Evolutionary conservation across 2,797 vertebrate species (phyloP).

Genomic region (Squalus acanthias): DNA sequence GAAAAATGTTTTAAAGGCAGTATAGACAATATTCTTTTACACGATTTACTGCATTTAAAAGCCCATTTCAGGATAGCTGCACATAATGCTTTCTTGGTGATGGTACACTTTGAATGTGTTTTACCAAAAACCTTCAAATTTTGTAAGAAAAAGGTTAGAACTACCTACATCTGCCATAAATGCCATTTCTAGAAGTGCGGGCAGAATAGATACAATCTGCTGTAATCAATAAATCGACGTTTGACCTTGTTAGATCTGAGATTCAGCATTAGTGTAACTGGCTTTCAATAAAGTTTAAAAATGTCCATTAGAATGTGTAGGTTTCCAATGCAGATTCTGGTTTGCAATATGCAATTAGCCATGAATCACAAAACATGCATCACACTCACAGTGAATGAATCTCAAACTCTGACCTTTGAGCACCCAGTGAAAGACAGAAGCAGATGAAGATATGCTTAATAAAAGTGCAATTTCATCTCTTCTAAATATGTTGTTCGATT

Average conservation of each 20-base stretch:
- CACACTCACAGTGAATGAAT: background rate
- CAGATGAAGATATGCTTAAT: conserved; percentile 13
- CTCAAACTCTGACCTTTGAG: background rate
- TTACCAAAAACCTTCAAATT: background rate
- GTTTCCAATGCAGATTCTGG: background rate
- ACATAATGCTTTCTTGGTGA: background rate
- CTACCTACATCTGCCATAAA: background rate
- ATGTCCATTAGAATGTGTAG: background rate
- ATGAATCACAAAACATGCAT: background rate
- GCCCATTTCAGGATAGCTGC: background rate
- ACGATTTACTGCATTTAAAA: background rate
- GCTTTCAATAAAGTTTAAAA: background rate
- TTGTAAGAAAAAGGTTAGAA: background rate
- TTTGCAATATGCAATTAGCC: background rate
- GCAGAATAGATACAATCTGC: background rate
- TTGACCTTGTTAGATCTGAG: background rate
- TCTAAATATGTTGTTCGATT: background rate
- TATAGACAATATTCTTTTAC: background rate
- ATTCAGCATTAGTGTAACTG: background rate
- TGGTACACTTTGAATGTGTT: background rate
- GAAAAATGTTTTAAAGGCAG: background rate
- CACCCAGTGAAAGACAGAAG: conserved; percentile 10
- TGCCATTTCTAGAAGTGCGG: background rate
- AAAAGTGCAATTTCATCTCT: background rate
- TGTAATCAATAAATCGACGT: background rate